These are phyloP conservation scores for Adelges cooleyi DNA, from an alignment of 1,140 invertebrate species.

Conservation along the genomic window DNA sequence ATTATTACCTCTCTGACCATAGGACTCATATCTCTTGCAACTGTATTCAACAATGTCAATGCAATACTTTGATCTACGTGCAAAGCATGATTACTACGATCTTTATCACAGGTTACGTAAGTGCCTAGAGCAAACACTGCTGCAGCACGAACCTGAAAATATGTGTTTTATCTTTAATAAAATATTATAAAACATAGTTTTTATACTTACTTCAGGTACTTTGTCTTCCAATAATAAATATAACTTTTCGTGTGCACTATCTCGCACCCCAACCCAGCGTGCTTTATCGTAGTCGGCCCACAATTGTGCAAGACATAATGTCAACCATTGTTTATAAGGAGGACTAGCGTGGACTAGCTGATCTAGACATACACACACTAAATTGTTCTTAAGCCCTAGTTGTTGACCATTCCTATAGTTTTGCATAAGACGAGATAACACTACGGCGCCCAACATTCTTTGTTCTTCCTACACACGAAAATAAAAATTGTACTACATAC, in stretches of 20 bases:
- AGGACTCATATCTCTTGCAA: slow-evolving; percentile 70
- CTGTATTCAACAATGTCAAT: slow-evolving; percentile 66
- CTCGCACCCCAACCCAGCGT: slow-evolving; percentile 89
- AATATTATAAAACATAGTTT: background rate
- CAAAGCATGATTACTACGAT: slow-evolving; percentile 82
- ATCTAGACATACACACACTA: slow-evolving; percentile 82
- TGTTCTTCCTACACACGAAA: slow-evolving; percentile 54
- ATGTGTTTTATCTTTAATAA: background rate
- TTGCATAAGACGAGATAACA: slow-evolving; percentile 83
- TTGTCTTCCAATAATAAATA: slow-evolving; percentile 64
- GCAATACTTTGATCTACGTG: slow-evolving; percentile 85
- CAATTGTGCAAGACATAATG: slow-evolving; percentile 80
- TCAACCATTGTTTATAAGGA: slow-evolving; percentile 77
- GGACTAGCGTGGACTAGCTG: slow-evolving; percentile 54
- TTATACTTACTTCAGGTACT: slow-evolving; percentile 61
- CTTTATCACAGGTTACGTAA: slow-evolving; percentile 69
- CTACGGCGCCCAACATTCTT: slow-evolving; percentile 81
- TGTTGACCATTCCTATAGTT: slow-evolving; percentile 77
- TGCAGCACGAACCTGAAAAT: slow-evolving; percentile 61
- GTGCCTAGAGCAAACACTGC: slow-evolving; percentile 86
- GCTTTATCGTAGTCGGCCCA: slow-evolving; percentile 91
- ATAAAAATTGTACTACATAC: too few relatives aligned
- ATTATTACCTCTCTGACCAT: slow-evolving; percentile 68
- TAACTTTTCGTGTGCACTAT: slow-evolving; percentile 89
- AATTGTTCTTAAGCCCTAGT: slow-evolving; percentile 69